Evolutionary conservation across 2,888 invertebrate genomes (phyloP).

Genomic region (Lasioglossum zephyrum): DNA sequence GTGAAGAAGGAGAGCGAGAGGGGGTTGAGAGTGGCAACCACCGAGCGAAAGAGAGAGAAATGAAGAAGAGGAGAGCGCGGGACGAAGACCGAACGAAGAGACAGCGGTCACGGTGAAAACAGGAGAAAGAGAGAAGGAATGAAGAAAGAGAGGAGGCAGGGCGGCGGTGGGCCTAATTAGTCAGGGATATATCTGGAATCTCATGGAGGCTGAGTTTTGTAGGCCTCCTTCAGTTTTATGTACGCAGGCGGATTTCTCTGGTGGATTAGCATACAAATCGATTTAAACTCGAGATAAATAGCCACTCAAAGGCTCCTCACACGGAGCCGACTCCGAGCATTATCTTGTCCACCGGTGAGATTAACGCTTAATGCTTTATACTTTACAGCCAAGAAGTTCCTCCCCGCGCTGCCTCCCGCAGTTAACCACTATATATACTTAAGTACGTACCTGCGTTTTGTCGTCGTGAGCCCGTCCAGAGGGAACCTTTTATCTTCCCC

Average conservation of each 20-base stretch:
- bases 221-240: slow-evolving; percentile 82
- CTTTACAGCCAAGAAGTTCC: slow-evolving; percentile 76
- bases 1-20: slow-evolving; percentile 49
- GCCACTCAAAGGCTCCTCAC: slow-evolving; percentile 83
- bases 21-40: slow-evolving; percentile 23
- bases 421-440: slow-evolving; percentile 66
- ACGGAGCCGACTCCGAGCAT: slow-evolving; percentile 83
- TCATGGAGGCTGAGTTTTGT: slow-evolving; percentile 82
- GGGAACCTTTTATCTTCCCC: slow-evolving; percentile 58
- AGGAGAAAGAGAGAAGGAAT: slow-evolving; percentile 30
- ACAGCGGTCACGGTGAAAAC: slow-evolving; percentile 28
- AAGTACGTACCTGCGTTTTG: slow-evolving; percentile 62
- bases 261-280: slow-evolving; percentile 84
- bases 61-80: not conserved
- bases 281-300: slow-evolving; percentile 85
- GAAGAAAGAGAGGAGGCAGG: slow-evolving; percentile 60
- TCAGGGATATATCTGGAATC: slow-evolving; percentile 84
- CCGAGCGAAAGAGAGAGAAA: slow-evolving; percentile 7
- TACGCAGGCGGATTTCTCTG: slow-evolving; percentile 83
- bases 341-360: slow-evolving; percentile 84
- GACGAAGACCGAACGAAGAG: slow-evolving; percentile 24
- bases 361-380: slow-evolving; percentile 84
- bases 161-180: slow-evolving; percentile 82
- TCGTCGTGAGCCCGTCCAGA: slow-evolving; percentile 56
- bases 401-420: slow-evolving; percentile 65